phyloP scores from a whole-genome alignment of 2,797 vertebrate species.

The Chaetophractus vellerosus region DNA sequence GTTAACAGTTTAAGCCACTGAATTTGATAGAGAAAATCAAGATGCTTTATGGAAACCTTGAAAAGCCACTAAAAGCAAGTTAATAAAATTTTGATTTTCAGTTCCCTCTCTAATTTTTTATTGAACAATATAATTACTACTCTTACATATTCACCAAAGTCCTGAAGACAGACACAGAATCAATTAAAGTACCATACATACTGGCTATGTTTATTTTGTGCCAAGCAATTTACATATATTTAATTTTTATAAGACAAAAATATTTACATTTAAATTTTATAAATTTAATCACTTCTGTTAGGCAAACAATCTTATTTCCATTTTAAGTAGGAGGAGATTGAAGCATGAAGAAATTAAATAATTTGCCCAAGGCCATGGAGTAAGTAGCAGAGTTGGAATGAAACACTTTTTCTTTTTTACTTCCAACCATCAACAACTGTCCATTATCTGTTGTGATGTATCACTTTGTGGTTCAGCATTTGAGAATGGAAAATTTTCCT shows the following conservation, averaged over 20 bases:
- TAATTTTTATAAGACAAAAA: slow-evolving; percentile 32
- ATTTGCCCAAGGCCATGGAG: too few species aligned
- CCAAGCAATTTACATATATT: not conserved
- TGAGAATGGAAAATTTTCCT: not conserved
- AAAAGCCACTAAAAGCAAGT: not conserved
- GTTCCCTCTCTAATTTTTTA: not conserved
- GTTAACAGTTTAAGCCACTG: not conserved
- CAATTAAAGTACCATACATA: not conserved
- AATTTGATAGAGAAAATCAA: slow-evolving; percentile 50
- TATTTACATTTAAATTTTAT: not conserved
- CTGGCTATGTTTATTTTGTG: not conserved
- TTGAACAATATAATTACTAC: not conserved
- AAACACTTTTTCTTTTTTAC: not conserved
- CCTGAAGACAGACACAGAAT: not conserved
- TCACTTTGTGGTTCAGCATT: not conserved
- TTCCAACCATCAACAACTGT: not conserved
- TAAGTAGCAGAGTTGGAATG: not conserved
- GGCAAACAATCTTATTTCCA: not conserved
- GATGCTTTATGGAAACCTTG: not conserved
- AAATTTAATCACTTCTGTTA: not conserved
- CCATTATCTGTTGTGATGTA: not conserved
- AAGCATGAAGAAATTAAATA: not conserved
- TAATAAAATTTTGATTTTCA: not conserved
- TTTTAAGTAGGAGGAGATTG: not conserved
- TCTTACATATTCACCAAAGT: not conserved